Evolutionary conservation across 53 echinoderm and acorn worm genomes (phyloP).

Genomic region (Paracentrotus lividus): DNA sequence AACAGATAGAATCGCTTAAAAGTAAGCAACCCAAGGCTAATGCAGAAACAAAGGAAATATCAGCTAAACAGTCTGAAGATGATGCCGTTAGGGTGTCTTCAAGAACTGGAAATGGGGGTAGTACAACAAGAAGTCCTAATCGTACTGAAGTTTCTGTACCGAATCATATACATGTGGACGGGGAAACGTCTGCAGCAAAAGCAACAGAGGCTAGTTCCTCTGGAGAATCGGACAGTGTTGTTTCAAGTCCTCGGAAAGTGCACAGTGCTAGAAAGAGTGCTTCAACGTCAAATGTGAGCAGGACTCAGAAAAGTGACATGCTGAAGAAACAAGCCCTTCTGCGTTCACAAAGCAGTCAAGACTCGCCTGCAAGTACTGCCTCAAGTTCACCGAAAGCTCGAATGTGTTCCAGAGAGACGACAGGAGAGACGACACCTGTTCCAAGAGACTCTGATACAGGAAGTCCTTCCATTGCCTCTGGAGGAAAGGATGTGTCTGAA

Average conservation of each 20-base stretch:
- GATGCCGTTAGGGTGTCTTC: background rate
- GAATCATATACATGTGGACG: slow-evolving; percentile 43
- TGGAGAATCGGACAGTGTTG: background rate
- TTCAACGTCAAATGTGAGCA: slow-evolving; percentile 31
- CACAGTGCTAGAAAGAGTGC: slow-evolving; percentile 57
- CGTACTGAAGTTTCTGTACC: background rate
- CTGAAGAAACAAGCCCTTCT: slow-evolving; percentile 56
- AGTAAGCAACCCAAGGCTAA: background rate
- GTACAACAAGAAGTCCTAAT: slow-evolving; percentile 27
- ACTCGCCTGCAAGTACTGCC: background rate
- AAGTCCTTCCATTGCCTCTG: background rate
- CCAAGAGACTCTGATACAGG: background rate
- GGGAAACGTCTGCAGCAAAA: slow-evolving; percentile 5
- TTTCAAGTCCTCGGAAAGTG: background rate
- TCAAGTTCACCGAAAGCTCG: background rate
- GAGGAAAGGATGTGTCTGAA: background rate
- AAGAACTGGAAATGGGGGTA: background rate
- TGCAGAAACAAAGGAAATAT: background rate
- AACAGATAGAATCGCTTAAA: slow-evolving; percentile 22
- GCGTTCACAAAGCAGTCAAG: background rate
- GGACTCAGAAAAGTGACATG: slow-evolving; percentile 47
- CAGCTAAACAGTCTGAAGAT: background rate
- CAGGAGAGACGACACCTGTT: background rate
- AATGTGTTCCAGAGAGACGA: too few relatives aligned
- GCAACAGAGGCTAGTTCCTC: slow-evolving; percentile 14